Base-by-base conservation (phyloP, 2,888 invertebrate species). In the Minunthozetes semirufus region DNA sequence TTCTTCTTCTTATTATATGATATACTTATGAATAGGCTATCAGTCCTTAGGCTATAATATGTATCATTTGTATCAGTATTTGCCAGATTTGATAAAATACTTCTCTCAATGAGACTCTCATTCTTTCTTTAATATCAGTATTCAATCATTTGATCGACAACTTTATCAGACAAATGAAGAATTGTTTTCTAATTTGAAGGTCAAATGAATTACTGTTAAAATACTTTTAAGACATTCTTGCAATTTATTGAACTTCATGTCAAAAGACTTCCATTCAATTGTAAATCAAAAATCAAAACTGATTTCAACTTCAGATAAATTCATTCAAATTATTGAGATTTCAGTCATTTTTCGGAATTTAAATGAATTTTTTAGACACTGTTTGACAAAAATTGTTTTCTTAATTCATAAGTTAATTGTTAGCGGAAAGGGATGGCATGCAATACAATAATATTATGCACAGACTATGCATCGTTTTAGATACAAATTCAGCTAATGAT, bases 81-180 rank as follows among this genome's bases (percentile, higher is more conserved):
- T 70, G 48, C 25, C 27, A 70, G 1, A 27, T 48, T 70, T 27
- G 48, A 66, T 15, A 19, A 61, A 33, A 27, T 27, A 61, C 15
- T 27, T 25, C 13, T 27, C 27, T 33, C 9, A 33, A 27, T 27
- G 33, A 15, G 8, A 8, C 13, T 27, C 27, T 33, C 9, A 33
- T 19, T 66, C 27, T 66, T 38, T 19, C 13, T 29, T 9, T 59
- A 29, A 59, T 59, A 59, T 59, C 29, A 29, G 22, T 59, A 50
- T 56, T 59, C 27, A 59, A 59, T 59, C 29, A 29, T 17, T 59
- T 59, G 59, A 59, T 59, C 59, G 59, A 59, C 59, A 59, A 29
- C 63, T 66, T 66, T 66, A 33, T 66, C 61, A 4, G 6, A 33
- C 5, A 33, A 15, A 27, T 61, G n/a, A 25, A 61, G n/a, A 38